A percentile compares a stretch with the other conserved stretches of the same genome.
These are phyloP conservation scores for Lycocerus yunnanus DNA, from an alignment of 2,888 invertebrate species.

Conservation along the genomic window DNA sequence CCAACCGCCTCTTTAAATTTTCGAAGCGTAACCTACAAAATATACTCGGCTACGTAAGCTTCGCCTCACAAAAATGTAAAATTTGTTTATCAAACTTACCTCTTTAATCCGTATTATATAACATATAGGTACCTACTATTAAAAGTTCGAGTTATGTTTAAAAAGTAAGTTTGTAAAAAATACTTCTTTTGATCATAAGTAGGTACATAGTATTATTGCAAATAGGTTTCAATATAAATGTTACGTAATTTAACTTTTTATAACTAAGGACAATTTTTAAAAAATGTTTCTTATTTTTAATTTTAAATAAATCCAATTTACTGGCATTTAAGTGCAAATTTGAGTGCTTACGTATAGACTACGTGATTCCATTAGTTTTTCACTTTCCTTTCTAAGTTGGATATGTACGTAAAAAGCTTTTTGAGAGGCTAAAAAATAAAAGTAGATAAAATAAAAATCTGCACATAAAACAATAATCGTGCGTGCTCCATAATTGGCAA, in stretches of 20 bases:
- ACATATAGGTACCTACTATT: too few relatives aligned
- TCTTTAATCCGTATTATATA: too few relatives aligned
- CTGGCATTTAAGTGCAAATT: neutral
- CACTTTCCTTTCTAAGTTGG: neutral
- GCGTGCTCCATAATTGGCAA: neutral
- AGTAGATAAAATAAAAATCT: neutral
- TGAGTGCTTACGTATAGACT: neutral
- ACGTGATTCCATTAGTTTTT: neutral
- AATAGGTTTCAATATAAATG: too few relatives aligned
- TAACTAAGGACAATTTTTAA: neutral
- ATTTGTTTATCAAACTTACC: too few relatives aligned
- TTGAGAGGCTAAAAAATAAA: neutral
- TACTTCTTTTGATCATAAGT: too few relatives aligned
- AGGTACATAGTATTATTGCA: too few relatives aligned
- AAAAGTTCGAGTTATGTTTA: too few relatives aligned
- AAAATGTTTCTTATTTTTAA: neutral
- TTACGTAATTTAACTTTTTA: neutral
- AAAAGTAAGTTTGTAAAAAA: too few relatives aligned
- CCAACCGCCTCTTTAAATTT: too few relatives aligned
- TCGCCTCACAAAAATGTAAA: too few relatives aligned
- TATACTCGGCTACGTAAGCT: too few relatives aligned
- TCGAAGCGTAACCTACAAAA: too few relatives aligned
- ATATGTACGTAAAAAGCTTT: neutral
- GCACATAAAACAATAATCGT: neutral
- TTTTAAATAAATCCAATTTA: neutral